Percentiles rank a stretch among this genome's conserved stretches.
Conservation (phyloP, 2,797 vertebrate species). For the Syndactyla subalaris region DNA sequence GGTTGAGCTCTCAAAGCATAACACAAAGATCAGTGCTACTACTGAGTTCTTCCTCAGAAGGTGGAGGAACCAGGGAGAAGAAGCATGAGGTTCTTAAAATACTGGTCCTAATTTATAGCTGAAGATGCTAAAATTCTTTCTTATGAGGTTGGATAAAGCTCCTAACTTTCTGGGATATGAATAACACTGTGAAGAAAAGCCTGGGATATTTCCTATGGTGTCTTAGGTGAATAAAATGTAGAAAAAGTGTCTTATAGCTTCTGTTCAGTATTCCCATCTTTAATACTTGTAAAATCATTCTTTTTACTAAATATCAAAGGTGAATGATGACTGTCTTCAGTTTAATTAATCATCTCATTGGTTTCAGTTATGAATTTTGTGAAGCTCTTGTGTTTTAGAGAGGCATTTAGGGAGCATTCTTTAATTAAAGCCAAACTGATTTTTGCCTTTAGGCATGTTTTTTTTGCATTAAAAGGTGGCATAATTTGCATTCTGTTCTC, state of each 20-base stretch:
- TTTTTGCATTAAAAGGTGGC: neutral
- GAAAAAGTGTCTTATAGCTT: neutral
- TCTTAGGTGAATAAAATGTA: neutral
- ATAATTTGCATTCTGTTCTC: neutral
- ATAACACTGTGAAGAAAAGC: neutral
- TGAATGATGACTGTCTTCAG: neutral
- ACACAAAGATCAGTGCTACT: neutral
- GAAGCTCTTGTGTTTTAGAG: constrained; percentile 21
- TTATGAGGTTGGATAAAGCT: neutral
- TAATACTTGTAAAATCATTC: neutral
- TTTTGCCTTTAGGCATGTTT: constrained; percentile 17
- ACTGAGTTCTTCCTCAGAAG: neutral
- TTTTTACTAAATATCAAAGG: neutral
- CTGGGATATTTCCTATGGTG: neutral
- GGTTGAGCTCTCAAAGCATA: neutral
- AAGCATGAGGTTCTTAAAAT: neutral
- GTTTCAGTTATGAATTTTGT: constrained; percentile 26
- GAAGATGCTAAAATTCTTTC: neutral
- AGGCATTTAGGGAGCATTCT: constrained; percentile 32
- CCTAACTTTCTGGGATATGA: neutral
- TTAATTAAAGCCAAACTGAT: constrained; percentile 39
- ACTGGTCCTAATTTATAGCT: neutral
- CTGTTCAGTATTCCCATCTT: neutral
- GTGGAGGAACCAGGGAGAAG: neutral
- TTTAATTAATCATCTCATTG: constrained; percentile 28